These are phyloP conservation scores for Rutilus rutilus DNA, from an alignment of 2,113 vertebrate species.

Conservation along the genomic window DNA sequence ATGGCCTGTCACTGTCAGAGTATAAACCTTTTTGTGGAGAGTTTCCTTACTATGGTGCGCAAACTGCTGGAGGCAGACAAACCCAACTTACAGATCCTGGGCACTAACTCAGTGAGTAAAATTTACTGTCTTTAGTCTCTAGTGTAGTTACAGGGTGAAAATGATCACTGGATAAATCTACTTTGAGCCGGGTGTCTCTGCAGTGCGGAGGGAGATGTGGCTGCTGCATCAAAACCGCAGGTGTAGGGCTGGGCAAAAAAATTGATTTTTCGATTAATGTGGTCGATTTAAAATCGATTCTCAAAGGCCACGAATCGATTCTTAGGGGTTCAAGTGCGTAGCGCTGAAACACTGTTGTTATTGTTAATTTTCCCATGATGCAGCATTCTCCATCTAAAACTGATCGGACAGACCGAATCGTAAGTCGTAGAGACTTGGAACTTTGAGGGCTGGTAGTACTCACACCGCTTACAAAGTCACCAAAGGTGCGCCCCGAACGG, in stretches of 20 bases:
- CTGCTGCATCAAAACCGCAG: background rate
- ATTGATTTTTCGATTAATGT: no score
- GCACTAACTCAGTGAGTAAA: conserved; percentile 58
- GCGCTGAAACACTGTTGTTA: no score
- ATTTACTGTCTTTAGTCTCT: background rate
- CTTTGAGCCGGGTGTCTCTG: background rate
- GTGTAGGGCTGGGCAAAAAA: background rate
- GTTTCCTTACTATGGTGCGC: conserved; percentile 88
- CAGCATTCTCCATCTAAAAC: no score
- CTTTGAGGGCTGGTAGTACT: no score
- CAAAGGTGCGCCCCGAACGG: no score
- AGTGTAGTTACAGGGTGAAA: background rate
- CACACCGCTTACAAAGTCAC: no score
- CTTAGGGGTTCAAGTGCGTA: no score
- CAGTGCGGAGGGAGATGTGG: background rate
- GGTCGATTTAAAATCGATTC: no score
- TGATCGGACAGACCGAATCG: no score
- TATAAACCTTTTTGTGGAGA: conserved; percentile 88
- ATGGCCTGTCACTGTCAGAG: conserved; percentile 90
- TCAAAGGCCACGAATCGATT: no score
- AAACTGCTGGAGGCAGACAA: conserved; percentile 86
- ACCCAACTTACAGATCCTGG: conserved; percentile 72
- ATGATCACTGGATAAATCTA: background rate
- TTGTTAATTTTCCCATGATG: no score
- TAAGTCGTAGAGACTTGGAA: no score